These are phyloP conservation scores for Brachypodius melanocephalos DNA, from an alignment of 2,113 vertebrate genomes.

Conservation along the genomic window DNA sequence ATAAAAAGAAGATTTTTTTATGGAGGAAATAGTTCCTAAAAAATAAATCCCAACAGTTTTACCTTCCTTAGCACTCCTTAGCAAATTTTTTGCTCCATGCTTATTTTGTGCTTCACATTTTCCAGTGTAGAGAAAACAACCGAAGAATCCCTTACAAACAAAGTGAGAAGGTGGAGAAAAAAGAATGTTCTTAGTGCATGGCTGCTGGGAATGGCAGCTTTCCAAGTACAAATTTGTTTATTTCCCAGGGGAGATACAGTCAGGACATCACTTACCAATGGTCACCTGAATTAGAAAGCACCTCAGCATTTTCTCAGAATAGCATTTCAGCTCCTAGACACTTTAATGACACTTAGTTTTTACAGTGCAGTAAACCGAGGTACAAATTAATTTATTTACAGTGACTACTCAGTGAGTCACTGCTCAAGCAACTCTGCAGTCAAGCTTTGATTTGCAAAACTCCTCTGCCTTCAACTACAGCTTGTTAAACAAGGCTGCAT, in stretches of 20 bases:
- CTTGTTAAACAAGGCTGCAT: neutral
- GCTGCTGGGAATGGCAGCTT: neutral
- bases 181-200: neutral
- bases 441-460: neutral
- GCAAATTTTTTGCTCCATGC: neutral
- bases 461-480: neutral
- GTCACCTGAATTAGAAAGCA: neutral
- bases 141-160: neutral
- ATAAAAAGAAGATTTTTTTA: slow-evolving; percentile 10
- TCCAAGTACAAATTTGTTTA: neutral
- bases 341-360: neutral
- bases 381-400: slow-evolving; percentile 8
- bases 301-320: neutral
- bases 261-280: neutral
- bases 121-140: slow-evolving; percentile 14
- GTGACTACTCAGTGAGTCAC: neutral
- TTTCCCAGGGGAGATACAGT: neutral
- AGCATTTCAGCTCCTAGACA: neutral
- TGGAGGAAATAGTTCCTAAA: slow-evolving; percentile 8
- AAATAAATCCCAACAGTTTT: neutral
- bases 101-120: slow-evolving; percentile 32
- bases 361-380: slow-evolving; percentile 30
- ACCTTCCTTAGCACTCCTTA: neutral
- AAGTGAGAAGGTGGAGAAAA: neutral
- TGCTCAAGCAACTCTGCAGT: neutral